Evolutionary conservation across 37 sponge, comb jelly and placozoan genomes (phyloP).

Genomic region (Agelas oroides): DNA sequence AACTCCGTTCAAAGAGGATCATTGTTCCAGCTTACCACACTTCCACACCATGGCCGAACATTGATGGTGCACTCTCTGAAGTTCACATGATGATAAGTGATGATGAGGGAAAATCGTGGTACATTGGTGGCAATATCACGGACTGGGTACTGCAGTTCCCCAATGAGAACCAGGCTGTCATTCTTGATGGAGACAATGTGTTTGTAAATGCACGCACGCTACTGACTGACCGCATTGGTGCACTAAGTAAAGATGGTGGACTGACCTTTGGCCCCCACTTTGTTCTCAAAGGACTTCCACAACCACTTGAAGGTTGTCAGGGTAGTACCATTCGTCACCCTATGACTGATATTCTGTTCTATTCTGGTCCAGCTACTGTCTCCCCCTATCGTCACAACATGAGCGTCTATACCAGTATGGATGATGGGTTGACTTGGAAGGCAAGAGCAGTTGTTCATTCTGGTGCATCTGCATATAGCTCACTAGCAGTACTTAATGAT

Average conservation of each 20-base stretch:
- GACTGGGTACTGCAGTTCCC: constrained; percentile 3
- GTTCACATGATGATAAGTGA: constrained; percentile 17
- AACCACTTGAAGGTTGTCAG: constrained; percentile 3
- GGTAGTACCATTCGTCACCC: constrained; percentile 6
- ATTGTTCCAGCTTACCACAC: constrained; percentile 1
- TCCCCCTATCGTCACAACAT: neutral
- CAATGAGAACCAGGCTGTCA: constrained; percentile 2
- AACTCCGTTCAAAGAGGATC: neutral
- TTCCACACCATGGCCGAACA: neutral
- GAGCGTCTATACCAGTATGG: neutral
- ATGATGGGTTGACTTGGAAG: neutral
- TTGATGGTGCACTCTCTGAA: neutral
- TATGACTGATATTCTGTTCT: neutral
- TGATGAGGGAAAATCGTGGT: neutral
- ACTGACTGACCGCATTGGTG: neutral
- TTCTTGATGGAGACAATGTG: neutral
- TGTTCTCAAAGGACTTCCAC: neutral
- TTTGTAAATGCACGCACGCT: neutral
- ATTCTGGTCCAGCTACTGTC: neutral
- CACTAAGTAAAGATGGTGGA: neutral
- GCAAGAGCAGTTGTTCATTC: constrained; percentile 10
- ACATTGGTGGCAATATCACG: neutral
- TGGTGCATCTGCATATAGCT: constrained; percentile 12
- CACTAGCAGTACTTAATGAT: neutral
- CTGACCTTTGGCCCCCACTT: constrained; percentile 2